Percentiles rank a stretch among this genome's conserved stretches.
Conservation (phyloP, 2,888 invertebrate genomes). For the Macropis europaea region DNA sequence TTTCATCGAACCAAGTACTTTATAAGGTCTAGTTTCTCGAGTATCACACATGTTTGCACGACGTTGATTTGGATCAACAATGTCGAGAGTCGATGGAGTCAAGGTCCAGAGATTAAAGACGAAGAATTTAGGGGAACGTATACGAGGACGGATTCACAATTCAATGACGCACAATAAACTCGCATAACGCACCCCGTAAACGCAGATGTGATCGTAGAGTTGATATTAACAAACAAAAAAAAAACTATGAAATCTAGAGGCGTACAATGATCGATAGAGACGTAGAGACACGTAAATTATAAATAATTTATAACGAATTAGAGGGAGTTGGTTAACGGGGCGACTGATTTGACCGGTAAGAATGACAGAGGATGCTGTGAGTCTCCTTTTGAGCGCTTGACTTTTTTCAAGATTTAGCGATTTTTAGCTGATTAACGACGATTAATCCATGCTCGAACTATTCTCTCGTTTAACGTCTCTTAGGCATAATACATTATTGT, state of each 20-base stretch:
- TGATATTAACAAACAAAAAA: conserved; percentile 65
- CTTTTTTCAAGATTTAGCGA: conserved; percentile 63
- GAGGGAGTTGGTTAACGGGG: conserved; percentile 48
- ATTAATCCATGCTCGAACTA: conserved; percentile 69
- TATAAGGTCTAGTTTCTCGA: no score
- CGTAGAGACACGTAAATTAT: conserved; percentile 38
- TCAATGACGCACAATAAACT: conserved; percentile 78
- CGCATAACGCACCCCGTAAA: conserved; percentile 77
- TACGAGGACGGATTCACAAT: conserved; percentile 60
- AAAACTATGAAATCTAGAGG: conserved; percentile 52
- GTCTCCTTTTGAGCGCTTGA: conserved; percentile 64
- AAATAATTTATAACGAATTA: no score
- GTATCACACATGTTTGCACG: neutral
- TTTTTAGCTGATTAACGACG: conserved; percentile 54
- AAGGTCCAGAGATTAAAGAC: neutral
- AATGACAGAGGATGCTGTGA: conserved; percentile 64
- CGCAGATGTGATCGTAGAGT: conserved; percentile 76
- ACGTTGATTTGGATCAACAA: no score
- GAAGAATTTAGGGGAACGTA: conserved; percentile 1
- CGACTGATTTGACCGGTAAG: conserved; percentile 65
- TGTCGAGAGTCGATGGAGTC: neutral
- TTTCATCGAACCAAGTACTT: no score
- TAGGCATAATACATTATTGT: conserved; percentile 21
- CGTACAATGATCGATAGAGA: conserved; percentile 42
- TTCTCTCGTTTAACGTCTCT: conserved; percentile 53